Evolutionary conservation across 2,888 invertebrate genomes (phyloP), one percentile per base, ranked within the genome.

Genomic region (Ephialtes manifestator): DNA sequence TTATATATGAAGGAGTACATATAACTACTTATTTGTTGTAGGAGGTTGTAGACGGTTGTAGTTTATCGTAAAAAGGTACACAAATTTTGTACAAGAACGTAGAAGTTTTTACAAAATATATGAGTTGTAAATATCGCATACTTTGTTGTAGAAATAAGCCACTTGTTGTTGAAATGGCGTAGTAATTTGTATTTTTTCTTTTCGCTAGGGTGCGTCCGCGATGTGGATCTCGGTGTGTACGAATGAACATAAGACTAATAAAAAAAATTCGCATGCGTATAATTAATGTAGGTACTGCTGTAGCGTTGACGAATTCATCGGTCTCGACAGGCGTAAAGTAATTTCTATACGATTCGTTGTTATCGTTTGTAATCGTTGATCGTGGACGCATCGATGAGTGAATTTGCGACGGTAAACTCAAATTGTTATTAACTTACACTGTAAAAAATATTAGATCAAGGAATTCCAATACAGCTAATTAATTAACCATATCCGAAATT

Each of bases 241-340:
- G 77, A 67, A 20, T 65, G 11, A 71, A 72, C 70, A 46, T 24
- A 70, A 60, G 81, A 70, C 63, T 58, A 39, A 75, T 70, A 76
- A 71, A 46, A 58, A 79, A 48, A 67, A 46, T 68, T 63, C n/a
- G 60, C 35, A 76, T 65, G 67, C 65, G 71, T 72, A 71, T 65
- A 72, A 72, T 70, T 28, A 53, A 72, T 72, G 48, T 53, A 65
- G 79, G 20, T 58, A 48, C 35, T 24, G 63, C 63, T 39, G 51
- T 13, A 71, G 11, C 18, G 58, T 70, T 48, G 46, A 60, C 15
- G 51, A 58, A 58, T n/a, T 55, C 28, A 31, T 35, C 70, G 70
- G 2, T 67, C 15, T 46, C 43, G 35, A 65, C 58, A 31, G 18
- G 20, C 28, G 71, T 18, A 43, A 58, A 78, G 43, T 39, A 7